A percentile compares a stretch with the other conserved stretches of the same genome.
Evolutionary conservation across 2,888 invertebrate species (phyloP).

Genomic region (Aspidapion aeneum): DNA sequence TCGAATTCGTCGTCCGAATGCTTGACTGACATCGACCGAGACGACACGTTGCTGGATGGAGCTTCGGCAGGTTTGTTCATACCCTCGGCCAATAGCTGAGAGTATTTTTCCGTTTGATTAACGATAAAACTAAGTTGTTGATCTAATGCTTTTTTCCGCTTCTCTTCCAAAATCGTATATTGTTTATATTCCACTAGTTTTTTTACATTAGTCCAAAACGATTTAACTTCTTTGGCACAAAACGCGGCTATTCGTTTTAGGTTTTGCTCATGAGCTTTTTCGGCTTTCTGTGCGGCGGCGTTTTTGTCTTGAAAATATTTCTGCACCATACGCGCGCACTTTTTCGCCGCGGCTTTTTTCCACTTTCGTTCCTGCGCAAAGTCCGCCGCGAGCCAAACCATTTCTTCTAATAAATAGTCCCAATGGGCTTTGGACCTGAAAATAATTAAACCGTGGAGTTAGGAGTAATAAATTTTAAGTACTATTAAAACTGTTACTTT

Average conservation of each 20-base stretch:
- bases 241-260: slow-evolving; percentile 82
- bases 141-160: slow-evolving; percentile 91
- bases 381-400: slow-evolving; percentile 97
- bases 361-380: slow-evolving; percentile 97
- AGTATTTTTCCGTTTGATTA: slow-evolving; percentile 97
- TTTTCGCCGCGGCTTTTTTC: slow-evolving; percentile 94
- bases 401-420: slow-evolving; percentile 98
- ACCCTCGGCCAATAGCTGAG: slow-evolving; percentile 83
- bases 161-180: slow-evolving; percentile 88
- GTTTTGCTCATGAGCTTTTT: slow-evolving; percentile 87
- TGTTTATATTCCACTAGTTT: slow-evolving; percentile 96
- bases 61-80: slow-evolving; percentile 56
- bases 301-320: slow-evolving; percentile 92
- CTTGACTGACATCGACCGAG: slow-evolving; percentile 47
- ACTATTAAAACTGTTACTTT: no score
- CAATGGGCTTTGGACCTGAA: slow-evolving; percentile 95
- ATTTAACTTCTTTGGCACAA: slow-evolving; percentile 89
- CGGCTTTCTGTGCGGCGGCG: slow-evolving; percentile 82
- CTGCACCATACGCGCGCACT: slow-evolving; percentile 87
- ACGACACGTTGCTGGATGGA: slow-evolving; percentile 50
- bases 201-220: slow-evolving; percentile 95
- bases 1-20: slow-evolving; percentile 76
- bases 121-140: slow-evolving; percentile 97
- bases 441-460: no score
- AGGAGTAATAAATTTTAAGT: no score